Evolutionary conservation across 1,140 invertebrate species (phyloP).

Genomic region (Leguminivora glycinivorella): DNA sequence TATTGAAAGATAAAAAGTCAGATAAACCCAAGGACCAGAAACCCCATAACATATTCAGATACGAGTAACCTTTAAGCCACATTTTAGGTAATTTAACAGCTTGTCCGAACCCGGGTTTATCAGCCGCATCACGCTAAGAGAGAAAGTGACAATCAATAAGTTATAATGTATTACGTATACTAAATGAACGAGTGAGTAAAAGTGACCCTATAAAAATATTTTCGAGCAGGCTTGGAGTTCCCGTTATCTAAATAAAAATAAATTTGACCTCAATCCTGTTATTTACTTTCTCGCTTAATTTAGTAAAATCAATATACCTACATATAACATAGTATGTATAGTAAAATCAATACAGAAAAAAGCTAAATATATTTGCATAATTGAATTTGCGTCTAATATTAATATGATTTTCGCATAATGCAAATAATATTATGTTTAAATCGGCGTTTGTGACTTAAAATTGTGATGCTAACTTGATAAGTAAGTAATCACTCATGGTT

Average conservation of each 20-base stretch:
- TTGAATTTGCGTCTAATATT: not conserved
- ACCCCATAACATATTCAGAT: not conserved
- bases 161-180: conserved; percentile 37
- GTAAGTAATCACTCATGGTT: too few species aligned
- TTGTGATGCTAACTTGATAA: too few species aligned
- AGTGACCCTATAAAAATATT: conserved; percentile 27
- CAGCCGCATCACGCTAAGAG: conserved; percentile 40
- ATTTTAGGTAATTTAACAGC: conserved; percentile 8
- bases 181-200: conserved; percentile 28
- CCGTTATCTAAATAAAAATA: conserved; percentile 25
- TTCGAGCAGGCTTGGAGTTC: not conserved
- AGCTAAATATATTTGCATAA: not conserved
- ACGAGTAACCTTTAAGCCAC: conserved; percentile 4
- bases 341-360: conserved; percentile 15
- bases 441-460: too few species aligned
- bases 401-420: not conserved
- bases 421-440: not conserved
- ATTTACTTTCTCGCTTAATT: conserved; percentile 14
- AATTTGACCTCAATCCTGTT: conserved; percentile 9
- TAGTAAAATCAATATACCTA: conserved; percentile 7
- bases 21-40: not conserved
- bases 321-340: too few species aligned
- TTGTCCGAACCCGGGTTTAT: not conserved
- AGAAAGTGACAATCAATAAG: conserved; percentile 53
- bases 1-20: not conserved